Conservation (phyloP, 2,888 invertebrate genomes). For the Xanthorhoe designata region DNA sequence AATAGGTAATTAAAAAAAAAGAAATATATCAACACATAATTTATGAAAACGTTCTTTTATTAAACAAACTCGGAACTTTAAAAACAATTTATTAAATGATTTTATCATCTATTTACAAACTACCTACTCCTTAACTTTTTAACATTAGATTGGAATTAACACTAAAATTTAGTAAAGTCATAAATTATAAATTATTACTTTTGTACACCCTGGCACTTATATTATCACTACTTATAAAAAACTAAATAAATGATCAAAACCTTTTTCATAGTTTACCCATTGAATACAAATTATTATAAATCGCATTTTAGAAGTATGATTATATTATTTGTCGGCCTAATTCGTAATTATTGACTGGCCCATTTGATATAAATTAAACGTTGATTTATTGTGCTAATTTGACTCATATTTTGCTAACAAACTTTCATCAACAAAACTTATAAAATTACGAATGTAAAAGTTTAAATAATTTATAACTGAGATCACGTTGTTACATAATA, state of each 20-base stretch:
- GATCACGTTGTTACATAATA: too few relatives aligned
- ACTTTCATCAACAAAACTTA: too few relatives aligned
- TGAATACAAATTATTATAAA: neutral
- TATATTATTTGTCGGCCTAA: too few relatives aligned
- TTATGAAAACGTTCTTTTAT: conserved; percentile 65
- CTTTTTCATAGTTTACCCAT: neutral
- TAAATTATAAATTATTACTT: conserved; percentile 11
- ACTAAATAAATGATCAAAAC: neutral
- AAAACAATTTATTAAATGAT: conserved; percentile 58
- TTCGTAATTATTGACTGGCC: too few relatives aligned
- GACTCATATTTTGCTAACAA: too few relatives aligned
- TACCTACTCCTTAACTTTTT: conserved; percentile 42
- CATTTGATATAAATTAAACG: too few relatives aligned
- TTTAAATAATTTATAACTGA: too few relatives aligned
- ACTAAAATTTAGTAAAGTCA: conserved; percentile 13
- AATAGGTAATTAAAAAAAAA: too few relatives aligned
- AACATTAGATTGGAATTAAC: conserved; percentile 47
- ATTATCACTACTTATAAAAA: conserved; percentile 1
- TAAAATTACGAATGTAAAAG: too few relatives aligned
- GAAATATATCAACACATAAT: conserved; percentile 29
- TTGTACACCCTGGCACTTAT: conserved; percentile 11
- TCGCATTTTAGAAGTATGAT: too few relatives aligned
- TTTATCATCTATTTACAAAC: conserved; percentile 48
- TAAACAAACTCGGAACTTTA: conserved; percentile 63
- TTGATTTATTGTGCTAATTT: too few relatives aligned